Percentiles rank a stretch among this genome's conserved stretches.
phyloP scores from a whole-genome alignment of 2,888 invertebrate genomes.

The Drosophila antonietae region DNA sequence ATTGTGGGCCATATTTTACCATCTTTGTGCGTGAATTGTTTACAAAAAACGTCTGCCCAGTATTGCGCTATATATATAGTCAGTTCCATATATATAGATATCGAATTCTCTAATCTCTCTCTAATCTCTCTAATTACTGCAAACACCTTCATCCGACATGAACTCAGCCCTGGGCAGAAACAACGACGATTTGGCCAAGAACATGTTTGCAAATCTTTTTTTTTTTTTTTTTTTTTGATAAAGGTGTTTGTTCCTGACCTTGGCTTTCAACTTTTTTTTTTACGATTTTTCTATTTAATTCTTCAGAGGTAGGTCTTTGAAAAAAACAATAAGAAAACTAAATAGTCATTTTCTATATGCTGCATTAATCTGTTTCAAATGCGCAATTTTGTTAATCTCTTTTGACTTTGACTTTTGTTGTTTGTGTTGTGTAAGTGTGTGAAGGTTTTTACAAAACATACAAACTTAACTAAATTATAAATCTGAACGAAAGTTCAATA shows the following conservation, averaged over 20 bases:
- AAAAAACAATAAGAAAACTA: conserved; percentile 13
- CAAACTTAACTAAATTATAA: conserved; percentile 47
- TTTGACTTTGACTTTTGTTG: conserved; percentile 45
- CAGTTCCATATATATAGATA: conserved; percentile 26
- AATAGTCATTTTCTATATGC: conserved; percentile 16
- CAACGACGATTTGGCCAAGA: conserved; percentile 83
- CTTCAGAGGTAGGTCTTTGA: conserved; percentile 15
- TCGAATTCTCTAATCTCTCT: conserved; percentile 16
- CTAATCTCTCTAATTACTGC: conserved; percentile 13
- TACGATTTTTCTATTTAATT: conserved; percentile 13
- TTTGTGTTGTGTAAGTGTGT: conserved; percentile 59
- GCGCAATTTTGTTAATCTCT: conserved; percentile 41
- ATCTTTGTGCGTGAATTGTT: conserved; percentile 85
- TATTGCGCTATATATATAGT: conserved; percentile 71
- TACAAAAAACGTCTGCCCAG: conserved; percentile 85
- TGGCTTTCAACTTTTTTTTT: conserved; percentile 38
- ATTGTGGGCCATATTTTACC: conserved; percentile 82
- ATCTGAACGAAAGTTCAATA: conserved; percentile 35
- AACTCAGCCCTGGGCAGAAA: conserved; percentile 84
- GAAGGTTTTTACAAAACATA: conserved; percentile 42
- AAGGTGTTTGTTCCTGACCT: conserved; percentile 60
- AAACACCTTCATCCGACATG: conserved; percentile 78
- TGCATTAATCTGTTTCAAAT: conserved; percentile 37
- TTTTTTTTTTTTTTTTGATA: conserved; percentile 49
- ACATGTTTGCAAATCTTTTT: conserved; percentile 69